Evolutionary conservation across 2,888 invertebrate species (phyloP).

Genomic region (Leptinotarsa rubiginosa): DNA sequence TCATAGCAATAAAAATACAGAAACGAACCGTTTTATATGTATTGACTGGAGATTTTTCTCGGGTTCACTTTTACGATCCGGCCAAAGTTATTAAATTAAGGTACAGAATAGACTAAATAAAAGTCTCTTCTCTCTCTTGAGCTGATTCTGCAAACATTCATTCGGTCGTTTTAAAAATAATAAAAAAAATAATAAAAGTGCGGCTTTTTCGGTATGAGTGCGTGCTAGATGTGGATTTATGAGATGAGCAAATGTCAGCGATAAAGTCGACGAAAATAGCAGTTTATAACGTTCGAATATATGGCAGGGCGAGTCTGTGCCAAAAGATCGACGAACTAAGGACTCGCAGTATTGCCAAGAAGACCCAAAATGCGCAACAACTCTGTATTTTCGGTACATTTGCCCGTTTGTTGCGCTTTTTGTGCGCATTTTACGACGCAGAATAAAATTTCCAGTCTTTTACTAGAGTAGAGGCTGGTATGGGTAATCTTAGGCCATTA

Average conservation of each 20-base stretch:
- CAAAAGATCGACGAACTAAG: slow-evolving; percentile 41
- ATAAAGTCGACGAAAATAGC: slow-evolving; percentile 30
- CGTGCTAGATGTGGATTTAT: slow-evolving; percentile 35
- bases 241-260: slow-evolving; percentile 29
- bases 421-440: too few species aligned
- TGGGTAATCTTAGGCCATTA: too few species aligned
- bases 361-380: too few species aligned
- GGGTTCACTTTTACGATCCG: slow-evolving; percentile 8
- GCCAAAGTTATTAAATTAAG: slow-evolving; percentile 21
- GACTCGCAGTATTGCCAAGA: too few species aligned
- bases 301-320: slow-evolving; percentile 28
- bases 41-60: slow-evolving; percentile 6
- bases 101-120: slow-evolving; percentile 22
- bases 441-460: too few species aligned
- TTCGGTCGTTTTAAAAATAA: slow-evolving; percentile 33
- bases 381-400: too few species aligned
- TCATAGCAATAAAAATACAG: slow-evolving; percentile 2
- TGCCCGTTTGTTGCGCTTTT: too few species aligned
- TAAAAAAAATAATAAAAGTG: slow-evolving; percentile 34
- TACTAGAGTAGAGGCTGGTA: too few species aligned
- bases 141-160: slow-evolving; percentile 24
- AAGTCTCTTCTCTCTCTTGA: slow-evolving; percentile 4
- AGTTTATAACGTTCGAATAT: slow-evolving; percentile 32
- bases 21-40: slow-evolving; percentile 2
- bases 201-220: slow-evolving; percentile 27